phyloP scores from a whole-genome alignment of 2,797 vertebrate genomes.

The Cynodonichthys magdalenae region DNA sequence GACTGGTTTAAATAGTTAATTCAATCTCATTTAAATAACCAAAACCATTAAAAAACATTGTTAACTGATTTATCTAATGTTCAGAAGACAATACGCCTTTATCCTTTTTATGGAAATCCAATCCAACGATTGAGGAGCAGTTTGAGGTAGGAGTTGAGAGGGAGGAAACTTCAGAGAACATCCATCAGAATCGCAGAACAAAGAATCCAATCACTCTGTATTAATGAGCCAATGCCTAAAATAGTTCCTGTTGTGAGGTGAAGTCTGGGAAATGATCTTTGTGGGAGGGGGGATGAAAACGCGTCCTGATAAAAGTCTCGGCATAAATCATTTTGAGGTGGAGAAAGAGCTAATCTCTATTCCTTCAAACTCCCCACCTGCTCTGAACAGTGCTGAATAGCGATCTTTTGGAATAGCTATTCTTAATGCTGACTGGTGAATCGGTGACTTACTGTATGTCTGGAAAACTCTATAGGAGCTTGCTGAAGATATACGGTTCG shows the following conservation, averaged over 20 bases:
- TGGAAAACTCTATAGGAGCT: conserved; percentile 42
- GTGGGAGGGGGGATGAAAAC: conserved; percentile 43
- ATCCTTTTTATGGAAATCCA: conserved; percentile 66
- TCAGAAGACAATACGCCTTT: conserved; percentile 66
- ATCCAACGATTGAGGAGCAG: conserved; percentile 69
- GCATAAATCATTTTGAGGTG: conserved; percentile 80
- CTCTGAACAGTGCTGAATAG: conserved; percentile 71
- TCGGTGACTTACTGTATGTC: conserved; percentile 60
- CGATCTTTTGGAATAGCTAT: conserved; percentile 63
- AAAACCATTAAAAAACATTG: conserved; percentile 66
- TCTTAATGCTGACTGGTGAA: conserved; percentile 68
- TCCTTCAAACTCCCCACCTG: conserved; percentile 70
- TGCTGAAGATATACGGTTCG: conserved; percentile 38
- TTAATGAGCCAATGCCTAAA: conserved; percentile 83
- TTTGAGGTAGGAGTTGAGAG: conserved; percentile 67
- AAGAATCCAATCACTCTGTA: conserved; percentile 82
- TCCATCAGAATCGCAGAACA: conserved; percentile 78
- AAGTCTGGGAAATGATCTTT: conserved; percentile 82
- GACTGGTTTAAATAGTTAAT: conserved; percentile 63
- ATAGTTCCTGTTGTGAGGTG: conserved; percentile 81
- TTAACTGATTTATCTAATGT: conserved; percentile 73
- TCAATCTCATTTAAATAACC: conserved; percentile 68
- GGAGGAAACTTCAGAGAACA: conserved; percentile 74
- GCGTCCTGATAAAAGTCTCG: conserved; percentile 77
- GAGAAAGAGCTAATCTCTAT: conserved; percentile 76